Evolutionary conservation across 1,140 invertebrate species (phyloP), one percentile per base, ranked within the genome.

Genomic region (Prorops nasuta): DNA sequence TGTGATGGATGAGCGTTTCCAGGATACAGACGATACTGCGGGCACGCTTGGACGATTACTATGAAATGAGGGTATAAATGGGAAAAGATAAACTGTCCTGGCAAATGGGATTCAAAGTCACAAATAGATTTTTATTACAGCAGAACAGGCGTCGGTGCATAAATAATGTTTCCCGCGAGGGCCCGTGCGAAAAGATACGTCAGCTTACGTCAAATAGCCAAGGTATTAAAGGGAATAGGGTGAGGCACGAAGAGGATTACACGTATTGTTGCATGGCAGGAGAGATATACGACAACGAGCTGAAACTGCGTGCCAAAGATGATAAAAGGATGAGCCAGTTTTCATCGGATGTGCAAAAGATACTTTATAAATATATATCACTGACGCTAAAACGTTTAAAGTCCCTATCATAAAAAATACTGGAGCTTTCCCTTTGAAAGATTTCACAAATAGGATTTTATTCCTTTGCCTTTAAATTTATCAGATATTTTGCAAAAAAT

Each of bases 271-370:
- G 56, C 51, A 55, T 42, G 36, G 28, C 58, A 56, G 58, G 56
- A 60, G 58, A 60, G 58, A 60, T 60, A 58, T 58, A 60, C 58
- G 56, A 58, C 58, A 60, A 60, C 52, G 52, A 58, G 56, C 41
- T 56, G 41, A n/a, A 8, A 55, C 36, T 44, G 48, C 56, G 58
- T 55, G 58, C 55, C 49, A 55, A 14, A 45, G 41, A 60, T 58
- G 38, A 49, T 60, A 56, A 49, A 45, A 39, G 16, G 10, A 28
- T 6, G 4, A 28, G 24, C 4, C 4, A 28, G 4, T 4, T 28
- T 28, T 28, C 4, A 4, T 28, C 24, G 24, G 4, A 10, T 10
- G 24, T 6, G 24, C 4, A 28, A 10, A 28, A 28, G 24, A 28
- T 6, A 28, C 4, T 10, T 28, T 28, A 4, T 28, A 4, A 10